These are phyloP conservation scores for Yponomeuta sedellus DNA, from an alignment of 2,888 invertebrate species.

Conservation along the genomic window DNA sequence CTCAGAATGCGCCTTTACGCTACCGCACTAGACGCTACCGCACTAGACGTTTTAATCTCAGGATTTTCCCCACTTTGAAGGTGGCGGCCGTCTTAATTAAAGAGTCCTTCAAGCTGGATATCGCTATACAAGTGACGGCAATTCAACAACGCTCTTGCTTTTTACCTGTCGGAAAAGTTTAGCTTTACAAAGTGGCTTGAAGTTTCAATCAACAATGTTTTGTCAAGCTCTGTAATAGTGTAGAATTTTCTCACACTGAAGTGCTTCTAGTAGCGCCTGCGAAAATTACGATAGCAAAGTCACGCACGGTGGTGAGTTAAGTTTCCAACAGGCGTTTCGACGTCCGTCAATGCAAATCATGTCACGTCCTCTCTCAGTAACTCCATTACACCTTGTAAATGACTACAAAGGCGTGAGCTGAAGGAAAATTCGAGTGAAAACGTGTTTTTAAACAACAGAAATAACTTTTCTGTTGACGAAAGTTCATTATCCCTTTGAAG, in stretches of 20 bases:
- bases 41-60: constrained; percentile 46
- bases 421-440: not conserved
- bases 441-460: not conserved
- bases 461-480: not conserved
- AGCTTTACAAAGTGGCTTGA: too few relatives aligned
- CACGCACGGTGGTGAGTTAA: not conserved
- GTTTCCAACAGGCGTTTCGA: not conserved
- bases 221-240: too few relatives aligned
- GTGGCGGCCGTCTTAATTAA: constrained; percentile 39
- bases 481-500: constrained; percentile 1
- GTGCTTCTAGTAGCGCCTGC: not conserved
- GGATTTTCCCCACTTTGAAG: constrained; percentile 37
- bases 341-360: not conserved
- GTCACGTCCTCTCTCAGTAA: not conserved
- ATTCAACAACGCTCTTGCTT: not conserved
- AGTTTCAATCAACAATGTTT: too few relatives aligned
- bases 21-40: constrained; percentile 21
- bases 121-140: not conserved
- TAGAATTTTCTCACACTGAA: too few relatives aligned
- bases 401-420: not conserved
- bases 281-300: constrained; percentile 1
- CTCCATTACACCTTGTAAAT: not conserved
- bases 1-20: not conserved
- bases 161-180: too few relatives aligned
- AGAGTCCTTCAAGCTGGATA: constrained; percentile 27